A percentile compares a stretch with the other conserved stretches of the same genome.
Evolutionary conservation across 1,140 invertebrate species (phyloP).

Genomic region (Macrotrachela quadricornifera): DNA sequence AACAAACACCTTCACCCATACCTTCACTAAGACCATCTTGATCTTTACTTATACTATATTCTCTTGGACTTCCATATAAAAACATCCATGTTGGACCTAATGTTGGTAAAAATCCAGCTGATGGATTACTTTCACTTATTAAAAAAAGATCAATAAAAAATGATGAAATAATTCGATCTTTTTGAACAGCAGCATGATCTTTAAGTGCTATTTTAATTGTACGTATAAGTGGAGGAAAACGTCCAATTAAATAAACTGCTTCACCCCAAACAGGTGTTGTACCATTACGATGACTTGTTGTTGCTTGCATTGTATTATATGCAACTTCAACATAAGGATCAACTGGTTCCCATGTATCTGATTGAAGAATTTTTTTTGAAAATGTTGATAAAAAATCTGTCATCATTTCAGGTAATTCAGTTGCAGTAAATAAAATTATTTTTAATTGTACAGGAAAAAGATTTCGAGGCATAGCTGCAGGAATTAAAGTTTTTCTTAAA

Average conservation of each 20-base stretch:
- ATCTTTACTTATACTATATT: conserved; percentile 40
- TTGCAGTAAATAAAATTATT: conserved; percentile 2
- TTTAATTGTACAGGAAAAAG: background rate
- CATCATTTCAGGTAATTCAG: conserved; percentile 7
- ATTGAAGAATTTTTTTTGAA: background rate
- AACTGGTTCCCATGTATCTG: too few species aligned
- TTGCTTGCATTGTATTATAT: background rate
- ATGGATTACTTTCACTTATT: conserved; percentile 17
- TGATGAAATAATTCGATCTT: too few species aligned
- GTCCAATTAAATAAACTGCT: conserved; percentile 27
- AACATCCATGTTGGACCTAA: too few species aligned
- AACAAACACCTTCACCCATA: conserved; percentile 18
- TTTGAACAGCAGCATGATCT: too few species aligned
- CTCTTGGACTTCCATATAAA: too few species aligned
- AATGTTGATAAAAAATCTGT: conserved; percentile 3
- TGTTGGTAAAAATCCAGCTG: conserved; percentile 11
- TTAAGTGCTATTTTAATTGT: conserved; percentile 18
- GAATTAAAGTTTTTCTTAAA: background rate
- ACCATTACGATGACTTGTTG: conserved; percentile 5
- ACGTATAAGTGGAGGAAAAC: conserved; percentile 29
- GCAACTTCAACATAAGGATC: conserved; percentile 9
- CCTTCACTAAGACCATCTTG: conserved; percentile 41
- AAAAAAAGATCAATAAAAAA: too few species aligned
- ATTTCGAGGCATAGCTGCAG: conserved; percentile 7
- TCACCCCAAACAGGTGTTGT: conserved; percentile 29